Evolutionary conservation across 2,888 invertebrate genomes (phyloP), one percentile per base, ranked within the genome.

Genomic region (Parasteatoda lunata): DNA sequence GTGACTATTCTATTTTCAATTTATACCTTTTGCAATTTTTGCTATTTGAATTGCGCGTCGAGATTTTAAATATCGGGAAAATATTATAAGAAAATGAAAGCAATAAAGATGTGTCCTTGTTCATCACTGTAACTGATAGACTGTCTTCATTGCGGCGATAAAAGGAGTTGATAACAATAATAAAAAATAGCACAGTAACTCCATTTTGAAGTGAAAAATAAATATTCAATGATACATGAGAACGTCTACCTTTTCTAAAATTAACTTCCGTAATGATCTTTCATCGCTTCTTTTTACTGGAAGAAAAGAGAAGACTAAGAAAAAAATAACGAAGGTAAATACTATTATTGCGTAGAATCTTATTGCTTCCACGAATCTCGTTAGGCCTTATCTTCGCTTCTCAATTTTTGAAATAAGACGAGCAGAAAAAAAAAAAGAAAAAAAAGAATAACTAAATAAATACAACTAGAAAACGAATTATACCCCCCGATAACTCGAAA

Each of bases 311-410:
- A 59, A n/a, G 59, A 30, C 30, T 30, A 30, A 30, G 59, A 7
- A 59, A 59, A 54, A 59, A 59, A 59, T 59, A 13, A 4, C 59
- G n/a, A 59, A 59, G n/a, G 59, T 59, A 59, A 59, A 59, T 59
- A 59, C 59, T 7, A 59, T 59, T 59, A 59, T 59, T 11, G 59
- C 59, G 59, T 59, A n/a, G 59, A 59, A n/a, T n/a, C 59, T 59
- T 59, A 59, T 59, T 59, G 59, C 59, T 59, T 59, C 11, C 9
- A 59, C 11, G n/a, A 59, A 59, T 59, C 59, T 59, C 59, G 59
- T 59, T 59, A 59, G 59, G n/a, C n/a, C 59, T 59, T 59, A 59
- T 59, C 59, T 59, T 59, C 59, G 59, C 30, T 59, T 59, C 59
- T 9, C 59, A 59, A 59, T 59, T 59, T 59, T 59, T 59, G 59